A percentile compares a stretch with the other conserved stretches of the same genome.
Conservation (phyloP, 2,113 vertebrate genomes). For the Dipodomys stephensi region DNA sequence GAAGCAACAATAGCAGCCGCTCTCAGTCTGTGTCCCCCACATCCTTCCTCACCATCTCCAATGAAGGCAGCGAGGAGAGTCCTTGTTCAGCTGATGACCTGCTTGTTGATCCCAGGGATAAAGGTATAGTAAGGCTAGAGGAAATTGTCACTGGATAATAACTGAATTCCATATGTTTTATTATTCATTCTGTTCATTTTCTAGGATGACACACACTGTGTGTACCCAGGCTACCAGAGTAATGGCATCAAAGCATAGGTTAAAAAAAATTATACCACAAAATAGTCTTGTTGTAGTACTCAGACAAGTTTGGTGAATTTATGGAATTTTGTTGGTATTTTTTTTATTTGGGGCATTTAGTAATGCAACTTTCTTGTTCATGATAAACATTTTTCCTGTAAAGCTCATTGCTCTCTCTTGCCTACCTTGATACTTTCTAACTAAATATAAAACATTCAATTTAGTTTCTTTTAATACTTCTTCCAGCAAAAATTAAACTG, state of each 20-base stretch:
- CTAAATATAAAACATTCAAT: slow-evolving; percentile 23
- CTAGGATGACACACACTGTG: not conserved
- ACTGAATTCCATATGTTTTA: not conserved
- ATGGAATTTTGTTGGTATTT: not conserved
- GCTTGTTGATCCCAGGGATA: slow-evolving; percentile 91
- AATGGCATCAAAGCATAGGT: not conserved
- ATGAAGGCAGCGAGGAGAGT: slow-evolving; percentile 92
- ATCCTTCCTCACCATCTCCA: slow-evolving; percentile 96
- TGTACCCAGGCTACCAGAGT: not conserved
- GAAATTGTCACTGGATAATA: not conserved
- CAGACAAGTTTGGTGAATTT: not conserved
- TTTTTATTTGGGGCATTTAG: not conserved
- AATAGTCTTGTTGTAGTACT: not conserved
- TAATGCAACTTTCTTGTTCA: slow-evolving; percentile 19
- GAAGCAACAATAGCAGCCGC: slow-evolving; percentile 96
- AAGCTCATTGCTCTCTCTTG: not conserved
- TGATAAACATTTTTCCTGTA: slow-evolving; percentile 31
- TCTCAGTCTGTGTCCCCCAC: slow-evolving; percentile 96
- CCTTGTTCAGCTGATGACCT: slow-evolving; percentile 92
- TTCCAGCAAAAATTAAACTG: not conserved
- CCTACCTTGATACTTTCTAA: slow-evolving; percentile 12
- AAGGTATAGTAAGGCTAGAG: slow-evolving; percentile 88
- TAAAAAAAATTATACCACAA: not conserved
- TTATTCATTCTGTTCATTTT: not conserved
- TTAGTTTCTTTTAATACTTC: slow-evolving; percentile 44